Conservation (phyloP, 2,888 invertebrate genomes). For the Horisme vitalbata region DNA sequence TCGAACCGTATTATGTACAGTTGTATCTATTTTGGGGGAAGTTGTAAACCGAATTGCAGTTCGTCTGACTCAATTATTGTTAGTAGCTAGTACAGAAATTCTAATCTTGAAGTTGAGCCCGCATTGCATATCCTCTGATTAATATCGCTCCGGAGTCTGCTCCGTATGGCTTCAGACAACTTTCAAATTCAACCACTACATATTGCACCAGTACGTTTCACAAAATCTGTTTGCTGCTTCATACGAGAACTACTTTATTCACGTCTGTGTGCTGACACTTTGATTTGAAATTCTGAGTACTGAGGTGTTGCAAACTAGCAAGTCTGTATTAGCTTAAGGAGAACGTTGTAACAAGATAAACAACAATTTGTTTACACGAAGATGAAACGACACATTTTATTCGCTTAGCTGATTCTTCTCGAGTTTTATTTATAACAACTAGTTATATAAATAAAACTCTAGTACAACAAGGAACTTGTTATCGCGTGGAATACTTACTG, state of each 20-base stretch:
- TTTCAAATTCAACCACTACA: constrained; percentile 51
- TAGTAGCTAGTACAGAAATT: constrained; percentile 60
- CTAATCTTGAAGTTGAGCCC: constrained; percentile 67
- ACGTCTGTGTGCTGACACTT: constrained; percentile 21
- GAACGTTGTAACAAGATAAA: constrained; percentile 23
- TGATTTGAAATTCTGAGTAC: constrained; percentile 26
- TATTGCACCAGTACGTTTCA: constrained; percentile 31
- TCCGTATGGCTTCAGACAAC: constrained; percentile 61
- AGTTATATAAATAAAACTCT: constrained; percentile 29
- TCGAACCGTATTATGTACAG: constrained; percentile 22
- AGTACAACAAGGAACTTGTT: constrained; percentile 25
- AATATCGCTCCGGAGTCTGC: constrained; percentile 58
- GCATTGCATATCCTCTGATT: constrained; percentile 73
- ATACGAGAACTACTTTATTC: constrained; percentile 20
- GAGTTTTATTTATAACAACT: no score
- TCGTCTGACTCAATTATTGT: constrained; percentile 69
- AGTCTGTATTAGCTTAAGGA: constrained; percentile 16
- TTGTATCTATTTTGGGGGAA: constrained; percentile 22
- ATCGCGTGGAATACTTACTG: constrained; percentile 20
- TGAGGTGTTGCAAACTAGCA: constrained; percentile 27
- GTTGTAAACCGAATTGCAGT: constrained; percentile 47
- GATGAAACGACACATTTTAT: constrained; percentile 28
- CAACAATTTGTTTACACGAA: constrained; percentile 20
- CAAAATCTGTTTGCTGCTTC: constrained; percentile 23
- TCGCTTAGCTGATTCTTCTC: constrained; percentile 28